These are phyloP conservation scores for Oreochromis grahami DNA, from an alignment of 2,797 vertebrate species.

Conservation along the genomic window DNA sequence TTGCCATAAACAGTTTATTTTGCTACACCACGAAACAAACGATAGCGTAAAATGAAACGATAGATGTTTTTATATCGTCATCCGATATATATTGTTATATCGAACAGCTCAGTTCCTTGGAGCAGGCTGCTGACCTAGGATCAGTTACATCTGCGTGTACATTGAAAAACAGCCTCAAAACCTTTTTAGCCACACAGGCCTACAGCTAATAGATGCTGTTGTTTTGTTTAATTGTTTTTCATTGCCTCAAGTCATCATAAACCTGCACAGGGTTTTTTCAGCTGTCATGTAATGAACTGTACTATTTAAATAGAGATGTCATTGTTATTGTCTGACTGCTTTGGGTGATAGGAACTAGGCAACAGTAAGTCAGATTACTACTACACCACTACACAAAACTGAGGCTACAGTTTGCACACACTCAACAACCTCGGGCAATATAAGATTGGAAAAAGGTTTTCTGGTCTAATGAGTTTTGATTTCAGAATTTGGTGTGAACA, in stretches of 20 bases:
- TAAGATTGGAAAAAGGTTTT: not conserved
- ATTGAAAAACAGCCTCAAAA: not conserved
- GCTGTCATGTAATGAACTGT: not conserved
- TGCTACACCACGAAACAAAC: no score
- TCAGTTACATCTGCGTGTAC: not conserved
- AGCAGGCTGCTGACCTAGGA: not conserved
- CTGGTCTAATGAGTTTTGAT: not conserved
- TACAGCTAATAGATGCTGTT: not conserved
- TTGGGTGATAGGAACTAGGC: not conserved
- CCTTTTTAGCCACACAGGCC: not conserved
- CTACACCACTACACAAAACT: not conserved
- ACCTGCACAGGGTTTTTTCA: not conserved
- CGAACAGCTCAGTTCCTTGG: not conserved
- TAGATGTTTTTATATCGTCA: no score
- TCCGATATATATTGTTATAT: no score
- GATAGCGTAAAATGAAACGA: no score
- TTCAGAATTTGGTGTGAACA: not conserved
- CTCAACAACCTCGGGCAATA: not conserved
- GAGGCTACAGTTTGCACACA: not conserved
- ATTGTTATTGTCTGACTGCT: not conserved
- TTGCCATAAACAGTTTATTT: no score
- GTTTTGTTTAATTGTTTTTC: not conserved
- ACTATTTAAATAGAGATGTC: not conserved
- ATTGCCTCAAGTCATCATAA: not conserved
- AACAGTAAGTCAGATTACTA: not conserved